Evolutionary conservation across 1,140 invertebrate species (phyloP).

Genomic region (Chrysomallon squamiferum): DNA sequence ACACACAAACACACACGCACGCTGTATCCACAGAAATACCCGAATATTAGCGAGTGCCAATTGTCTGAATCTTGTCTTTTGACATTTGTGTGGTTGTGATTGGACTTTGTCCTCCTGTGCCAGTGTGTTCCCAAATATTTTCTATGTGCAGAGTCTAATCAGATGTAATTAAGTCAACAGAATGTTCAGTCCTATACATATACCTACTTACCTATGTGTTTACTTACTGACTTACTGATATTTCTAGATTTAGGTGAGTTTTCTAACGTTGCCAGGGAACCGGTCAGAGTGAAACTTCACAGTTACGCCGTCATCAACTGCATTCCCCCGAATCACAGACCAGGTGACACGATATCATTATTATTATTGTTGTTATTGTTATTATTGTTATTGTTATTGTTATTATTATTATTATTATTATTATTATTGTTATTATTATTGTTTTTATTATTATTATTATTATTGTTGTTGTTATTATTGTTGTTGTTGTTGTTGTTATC

Average conservation of each 20-base stretch:
- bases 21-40: too few relatives aligned
- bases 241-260: slow-evolving; percentile 39
- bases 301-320: slow-evolving; percentile 38
- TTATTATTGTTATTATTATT: not conserved
- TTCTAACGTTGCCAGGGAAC: slow-evolving; percentile 40
- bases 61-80: too few relatives aligned
- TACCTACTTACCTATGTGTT: too few relatives aligned
- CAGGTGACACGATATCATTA: slow-evolving; percentile 26
- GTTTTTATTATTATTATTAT: not conserved
- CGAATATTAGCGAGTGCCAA: too few relatives aligned
- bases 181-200: too few relatives aligned
- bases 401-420: not conserved
- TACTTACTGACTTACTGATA: too few relatives aligned
- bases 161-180: too few relatives aligned
- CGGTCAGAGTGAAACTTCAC: slow-evolving; percentile 31
- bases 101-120: too few relatives aligned
- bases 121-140: too few relatives aligned
- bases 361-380: not conserved
- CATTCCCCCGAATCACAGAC: slow-evolving; percentile 31
- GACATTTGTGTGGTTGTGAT: too few relatives aligned
- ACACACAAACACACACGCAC: too few relatives aligned
- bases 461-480: not conserved
- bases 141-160: too few relatives aligned
- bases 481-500: not conserved
- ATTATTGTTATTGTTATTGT: not conserved